Percentiles rank a stretch among this genome's conserved stretches.
Evolutionary conservation across 1,140 invertebrate species (phyloP).

Genomic region (Eupristina koningsbergeri): DNA sequence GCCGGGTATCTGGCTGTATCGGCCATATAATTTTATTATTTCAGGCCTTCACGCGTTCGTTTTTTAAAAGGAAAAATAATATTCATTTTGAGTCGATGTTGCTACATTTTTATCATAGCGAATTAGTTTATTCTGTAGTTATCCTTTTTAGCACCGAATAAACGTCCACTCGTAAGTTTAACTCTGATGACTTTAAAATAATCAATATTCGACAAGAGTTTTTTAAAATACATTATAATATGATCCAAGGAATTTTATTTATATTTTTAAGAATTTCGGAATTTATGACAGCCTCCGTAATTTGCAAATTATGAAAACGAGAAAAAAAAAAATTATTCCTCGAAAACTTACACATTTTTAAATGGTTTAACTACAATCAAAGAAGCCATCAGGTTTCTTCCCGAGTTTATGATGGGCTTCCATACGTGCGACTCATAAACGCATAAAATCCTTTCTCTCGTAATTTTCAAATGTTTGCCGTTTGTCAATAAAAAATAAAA

Average conservation of each 20-base stretch:
- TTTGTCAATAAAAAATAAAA: not conserved
- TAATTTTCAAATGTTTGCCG: not conserved
- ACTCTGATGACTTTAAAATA: not conserved
- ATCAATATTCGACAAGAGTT: not conserved
- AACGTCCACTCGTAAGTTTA: not conserved
- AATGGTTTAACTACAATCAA: constrained; percentile 25
- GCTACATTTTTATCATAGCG: not conserved
- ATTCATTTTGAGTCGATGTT: not conserved
- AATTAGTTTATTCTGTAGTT: not conserved
- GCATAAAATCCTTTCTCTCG: constrained; percentile 17
- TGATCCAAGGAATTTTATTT: not conserved
- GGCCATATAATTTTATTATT: too few species aligned
- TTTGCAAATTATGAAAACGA: not conserved
- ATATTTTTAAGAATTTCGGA: not conserved
- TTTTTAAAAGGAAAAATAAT: not conserved
- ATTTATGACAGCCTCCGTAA: constrained; percentile 5
- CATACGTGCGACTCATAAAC: constrained; percentile 33
- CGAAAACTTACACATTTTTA: constrained; percentile 11
- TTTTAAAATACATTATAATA: not conserved
- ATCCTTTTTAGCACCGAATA: not conserved
- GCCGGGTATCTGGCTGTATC: too few species aligned
- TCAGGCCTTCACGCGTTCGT: not conserved
- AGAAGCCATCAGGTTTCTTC: not conserved
- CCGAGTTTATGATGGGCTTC: constrained; percentile 27
- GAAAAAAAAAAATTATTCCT: not conserved